Evolutionary conservation across 1,140 invertebrate genomes (phyloP).

Genomic region (Bombus cullumanus): DNA sequence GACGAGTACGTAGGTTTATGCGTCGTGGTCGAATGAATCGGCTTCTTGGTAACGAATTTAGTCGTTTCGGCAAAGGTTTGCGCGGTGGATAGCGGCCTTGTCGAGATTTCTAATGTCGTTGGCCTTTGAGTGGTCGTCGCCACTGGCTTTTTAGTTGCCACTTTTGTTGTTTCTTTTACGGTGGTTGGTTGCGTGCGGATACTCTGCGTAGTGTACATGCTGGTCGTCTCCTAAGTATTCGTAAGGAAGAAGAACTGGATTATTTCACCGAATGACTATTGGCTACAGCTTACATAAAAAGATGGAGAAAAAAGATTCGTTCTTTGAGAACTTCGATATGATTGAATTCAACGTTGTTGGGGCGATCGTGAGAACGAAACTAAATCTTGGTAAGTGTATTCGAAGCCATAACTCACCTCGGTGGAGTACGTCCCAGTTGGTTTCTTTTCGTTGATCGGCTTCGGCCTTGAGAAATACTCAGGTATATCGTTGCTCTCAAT

Average conservation of each 20-base stretch:
- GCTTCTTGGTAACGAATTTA: conserved; percentile 65
- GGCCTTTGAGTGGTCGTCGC: conserved; percentile 39
- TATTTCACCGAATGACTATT: background rate
- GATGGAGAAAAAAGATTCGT: background rate
- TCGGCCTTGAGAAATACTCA: conserved; percentile 76
- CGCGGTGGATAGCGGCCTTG: conserved; percentile 44
- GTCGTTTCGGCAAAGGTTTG: conserved; percentile 44
- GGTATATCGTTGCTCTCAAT: conserved; percentile 80
- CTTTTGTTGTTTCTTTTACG: conserved; percentile 47
- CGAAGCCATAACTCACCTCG: conserved; percentile 13
- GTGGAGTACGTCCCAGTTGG: conserved; percentile 41
- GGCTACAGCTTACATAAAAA: background rate
- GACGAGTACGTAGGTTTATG: conserved; percentile 16
- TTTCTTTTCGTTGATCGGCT: conserved; percentile 69
- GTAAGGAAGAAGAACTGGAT: background rate
- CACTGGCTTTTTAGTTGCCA: conserved; percentile 65
- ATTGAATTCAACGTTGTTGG: background rate
- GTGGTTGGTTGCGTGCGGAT: conserved; percentile 24
- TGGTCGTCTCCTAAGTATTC: conserved; percentile 29
- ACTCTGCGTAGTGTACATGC: conserved; percentile 30
- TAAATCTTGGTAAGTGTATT: background rate
- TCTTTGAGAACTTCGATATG: background rate
- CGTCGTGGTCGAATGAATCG: conserved; percentile 50
- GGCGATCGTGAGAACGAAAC: background rate
- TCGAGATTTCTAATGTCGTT: conserved; percentile 29